phyloP scores from a whole-genome alignment of 2,797 vertebrate genomes.

The Threskiornis aethiopicus region DNA sequence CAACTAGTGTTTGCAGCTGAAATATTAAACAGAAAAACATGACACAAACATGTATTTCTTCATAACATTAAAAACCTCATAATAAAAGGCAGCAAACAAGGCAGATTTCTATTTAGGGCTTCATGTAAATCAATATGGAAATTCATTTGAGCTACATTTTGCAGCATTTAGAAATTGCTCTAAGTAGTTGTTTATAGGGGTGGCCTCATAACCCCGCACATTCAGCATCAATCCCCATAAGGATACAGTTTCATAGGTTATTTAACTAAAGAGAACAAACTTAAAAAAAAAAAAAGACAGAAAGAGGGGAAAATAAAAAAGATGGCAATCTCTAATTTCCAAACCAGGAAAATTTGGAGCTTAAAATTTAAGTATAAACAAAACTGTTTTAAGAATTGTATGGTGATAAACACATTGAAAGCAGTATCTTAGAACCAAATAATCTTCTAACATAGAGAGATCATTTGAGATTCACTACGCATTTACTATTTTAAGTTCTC shows the following conservation, averaged over 20 bases:
- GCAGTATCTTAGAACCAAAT: background rate
- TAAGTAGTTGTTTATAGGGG: background rate
- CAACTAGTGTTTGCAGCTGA: conserved; percentile 95
- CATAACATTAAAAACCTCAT: background rate
- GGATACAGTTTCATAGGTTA: background rate
- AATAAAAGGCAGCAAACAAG: background rate
- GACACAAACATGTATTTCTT: background rate
- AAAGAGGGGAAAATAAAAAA: no score
- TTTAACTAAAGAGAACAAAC: background rate
- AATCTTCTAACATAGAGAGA: background rate
- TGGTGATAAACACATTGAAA: background rate
- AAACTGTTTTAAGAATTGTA: background rate
- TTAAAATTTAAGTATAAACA: background rate
- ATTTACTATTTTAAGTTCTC: conserved; percentile 30
- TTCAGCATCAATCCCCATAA: background rate
- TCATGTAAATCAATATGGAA: background rate
- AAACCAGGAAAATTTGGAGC: background rate
- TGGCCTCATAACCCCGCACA: background rate
- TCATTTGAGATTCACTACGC: background rate
- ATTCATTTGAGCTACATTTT: background rate
- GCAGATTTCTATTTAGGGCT: background rate
- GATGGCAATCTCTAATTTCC: background rate
- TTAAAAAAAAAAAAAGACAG: background rate
- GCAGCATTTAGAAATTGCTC: background rate
- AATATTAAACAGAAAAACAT: background rate